phyloP scores from a whole-genome alignment of 2,888 invertebrate genomes.

The Slavum lentiscoides region DNA sequence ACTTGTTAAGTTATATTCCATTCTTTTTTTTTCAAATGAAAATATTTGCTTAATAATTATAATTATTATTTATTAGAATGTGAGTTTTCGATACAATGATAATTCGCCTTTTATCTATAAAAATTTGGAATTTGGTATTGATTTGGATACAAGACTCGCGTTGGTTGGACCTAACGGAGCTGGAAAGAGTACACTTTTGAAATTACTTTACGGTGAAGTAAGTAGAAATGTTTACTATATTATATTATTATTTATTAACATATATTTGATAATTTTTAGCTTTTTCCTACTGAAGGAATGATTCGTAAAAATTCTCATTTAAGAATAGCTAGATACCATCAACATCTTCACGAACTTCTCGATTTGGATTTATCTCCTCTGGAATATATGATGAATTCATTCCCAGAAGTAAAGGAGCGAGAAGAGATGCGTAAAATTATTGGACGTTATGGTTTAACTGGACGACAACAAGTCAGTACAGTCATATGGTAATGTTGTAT shows the following conservation, averaged over 20 bases:
- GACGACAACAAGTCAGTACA: slow-evolving; percentile 84
- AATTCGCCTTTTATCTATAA: slow-evolving; percentile 89
- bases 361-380: slow-evolving; percentile 93
- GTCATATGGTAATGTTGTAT: slow-evolving; percentile 46
- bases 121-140: slow-evolving; percentile 97
- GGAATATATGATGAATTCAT: slow-evolving; percentile 97
- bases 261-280: slow-evolving; percentile 61
- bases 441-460: slow-evolving; percentile 95
- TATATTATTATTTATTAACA: slow-evolving; percentile 21
- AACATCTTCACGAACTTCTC: slow-evolving; percentile 94
- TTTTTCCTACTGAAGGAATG: slow-evolving; percentile 93
- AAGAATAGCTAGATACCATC: slow-evolving; percentile 96
- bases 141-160: slow-evolving; percentile 92
- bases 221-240: slow-evolving; percentile 59
- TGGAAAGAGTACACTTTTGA: slow-evolving; percentile 96
- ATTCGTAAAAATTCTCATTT: slow-evolving; percentile 98
- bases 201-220: slow-evolving; percentile 91
- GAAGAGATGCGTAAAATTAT: slow-evolving; percentile 99
- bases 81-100: slow-evolving; percentile 91
- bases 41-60: slow-evolving; percentile 3
- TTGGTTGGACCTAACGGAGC: slow-evolving; percentile 98
- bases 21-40: background rate
- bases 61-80: slow-evolving; percentile 68
- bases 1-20: too few species aligned
- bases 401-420: slow-evolving; percentile 94